Base-by-base conservation (phyloP, 2,797 vertebrate species). In the Etheostoma nigrum region DNA sequence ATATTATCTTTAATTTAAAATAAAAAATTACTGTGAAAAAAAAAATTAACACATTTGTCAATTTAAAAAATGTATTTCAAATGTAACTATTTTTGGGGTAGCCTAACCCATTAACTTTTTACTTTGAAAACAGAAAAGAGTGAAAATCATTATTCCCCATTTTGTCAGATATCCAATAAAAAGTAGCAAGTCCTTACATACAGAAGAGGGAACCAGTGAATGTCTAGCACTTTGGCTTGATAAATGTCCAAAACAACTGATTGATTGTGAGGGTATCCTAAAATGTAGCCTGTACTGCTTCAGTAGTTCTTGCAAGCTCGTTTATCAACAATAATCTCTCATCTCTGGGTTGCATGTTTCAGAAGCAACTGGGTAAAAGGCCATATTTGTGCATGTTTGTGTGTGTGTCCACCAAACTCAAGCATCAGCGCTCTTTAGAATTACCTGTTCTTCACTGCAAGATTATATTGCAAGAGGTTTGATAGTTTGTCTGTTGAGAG, bases 401-500 rank as follows among this genome's bases (percentile, higher is more conserved):
- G 30, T 30, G 30, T 57, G 30, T 70, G 14, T 72, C 36, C 23
- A 25, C 58, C 61, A 11, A 76, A 67, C 19, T 62, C 23, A 76
- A 68, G 54, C 49, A 72, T 86, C 67, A 69, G 75, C n/a, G 4
- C 44, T 81, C 54, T 21, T 15, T 23, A 60, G 27, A 75, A 59
- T 72, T 40, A 73, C 54, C 54, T 30, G 21, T 40, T 65, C 36
- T 73, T 42, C 25, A 40, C 40, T 6, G 65, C 52, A 62, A 36
- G 30, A 30, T 30, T 30, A 30, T 63, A 78, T 60, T 68, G 65
- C 48, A 54, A 51, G 33, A 69, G 63, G 51, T 58, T 57, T 69
- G 72, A 70, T 67, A 60, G 18, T 67, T 77, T 53, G n/a, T 78
- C 59, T 64, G 40, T 67, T 27, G 21, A 76, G 65, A 61, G 44